Evolutionary conservation across 1,140 invertebrate genomes (phyloP), one percentile per base, ranked within the genome.

Genomic region (Hydropsyche tenuis): DNA sequence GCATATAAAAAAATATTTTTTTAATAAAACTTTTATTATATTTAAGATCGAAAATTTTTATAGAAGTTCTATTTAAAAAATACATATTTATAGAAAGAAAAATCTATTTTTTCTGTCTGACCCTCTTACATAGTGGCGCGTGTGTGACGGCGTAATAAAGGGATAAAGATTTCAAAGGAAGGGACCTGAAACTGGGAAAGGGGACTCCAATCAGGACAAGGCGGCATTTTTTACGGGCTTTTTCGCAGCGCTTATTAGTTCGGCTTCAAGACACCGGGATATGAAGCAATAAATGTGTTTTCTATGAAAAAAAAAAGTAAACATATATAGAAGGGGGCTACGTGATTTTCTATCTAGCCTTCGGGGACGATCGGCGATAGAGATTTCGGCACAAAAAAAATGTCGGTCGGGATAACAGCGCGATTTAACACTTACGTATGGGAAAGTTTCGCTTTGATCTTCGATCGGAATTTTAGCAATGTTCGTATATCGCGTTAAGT

Each of bases 251-350:
- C 68, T 70, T 70, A 70, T 70, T 70, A 70, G 68, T 70, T 51
- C 46, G 48, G 51, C 48, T 12, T 12, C 16, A 20, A 46, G 63
- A 43, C 63, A 18, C 63, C 45, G 30, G 51, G 51, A 70, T 70
- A 70, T 56, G 68, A 70, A 56, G 48, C 68, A 56, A 70, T 70
- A 70, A 70, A 56, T 48, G 65, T 68, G 18, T 48, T 68, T 68
- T 48, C 63, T 37, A 66, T 66, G 63, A 42, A 53, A 53, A 53
- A 53, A 20, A 18, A 53, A 53, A 37, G 30, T 37, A 37, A 37
- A 37, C 30, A 37, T 9, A 9, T 37, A 37, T 9, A 37, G 9
- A 37, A 37, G 30, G 30, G 3, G 3, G 30, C 30, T 37, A 37
- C 30, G 30, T 37, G 30, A 37, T 37, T 37, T 37, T 37, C 9